Percentiles rank a stretch among this genome's conserved stretches.
phyloP scores from a whole-genome alignment of 2,888 invertebrate genomes.

The Archips crataeganus region DNA sequence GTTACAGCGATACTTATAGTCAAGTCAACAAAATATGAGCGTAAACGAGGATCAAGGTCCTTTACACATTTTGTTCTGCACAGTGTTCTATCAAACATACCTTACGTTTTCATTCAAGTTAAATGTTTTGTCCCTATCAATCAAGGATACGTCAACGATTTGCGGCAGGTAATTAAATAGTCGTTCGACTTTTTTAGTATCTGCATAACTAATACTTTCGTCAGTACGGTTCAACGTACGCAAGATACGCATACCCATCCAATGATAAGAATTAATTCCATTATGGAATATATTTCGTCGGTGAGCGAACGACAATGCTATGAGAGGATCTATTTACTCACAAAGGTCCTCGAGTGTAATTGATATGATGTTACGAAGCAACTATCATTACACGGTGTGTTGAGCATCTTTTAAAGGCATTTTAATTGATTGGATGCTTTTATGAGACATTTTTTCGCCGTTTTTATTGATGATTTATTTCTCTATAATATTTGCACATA shows the following conservation, averaged over 20 bases:
- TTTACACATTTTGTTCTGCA: not conserved
- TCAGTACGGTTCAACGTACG: constrained; percentile 3
- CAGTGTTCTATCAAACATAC: not conserved
- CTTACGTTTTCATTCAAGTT: too few species aligned
- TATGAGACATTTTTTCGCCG: not conserved
- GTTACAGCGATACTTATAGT: constrained; percentile 16
- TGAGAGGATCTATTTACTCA: constrained; percentile 45
- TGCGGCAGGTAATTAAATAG: too few species aligned
- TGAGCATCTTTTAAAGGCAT: not conserved
- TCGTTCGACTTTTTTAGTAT: too few species aligned
- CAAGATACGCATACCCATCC: constrained; percentile 2
- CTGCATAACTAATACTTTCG: not conserved
- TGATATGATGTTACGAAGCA: constrained; percentile 63
- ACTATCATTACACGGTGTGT: constrained; percentile 48
- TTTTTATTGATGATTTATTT: not conserved
- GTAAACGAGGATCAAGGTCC: not conserved
- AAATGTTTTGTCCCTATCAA: too few species aligned
- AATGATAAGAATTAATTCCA: constrained; percentile 33
- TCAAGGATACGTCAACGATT: too few species aligned
- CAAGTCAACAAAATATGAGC: constrained; percentile 6
- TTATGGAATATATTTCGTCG: constrained; percentile 38
- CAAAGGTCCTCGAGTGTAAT: constrained; percentile 66
- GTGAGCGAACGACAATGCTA: constrained; percentile 26
- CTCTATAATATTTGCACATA: not conserved
- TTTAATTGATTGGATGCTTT: not conserved